Evolutionary conservation across 2,888 invertebrate genomes (phyloP), one percentile per base, ranked within the genome.

Genomic region (Tenthredo notha): DNA sequence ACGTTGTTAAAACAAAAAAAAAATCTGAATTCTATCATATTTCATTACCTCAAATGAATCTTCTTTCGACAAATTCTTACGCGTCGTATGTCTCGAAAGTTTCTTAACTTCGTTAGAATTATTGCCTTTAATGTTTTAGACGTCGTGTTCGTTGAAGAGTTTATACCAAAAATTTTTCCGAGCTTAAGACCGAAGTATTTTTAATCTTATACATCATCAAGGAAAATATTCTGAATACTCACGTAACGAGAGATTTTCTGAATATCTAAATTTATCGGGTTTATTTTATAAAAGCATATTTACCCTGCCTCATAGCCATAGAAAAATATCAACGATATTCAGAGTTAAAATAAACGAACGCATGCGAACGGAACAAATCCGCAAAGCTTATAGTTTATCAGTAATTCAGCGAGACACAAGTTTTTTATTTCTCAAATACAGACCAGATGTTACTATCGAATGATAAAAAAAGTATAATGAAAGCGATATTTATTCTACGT

Each of bases 31-130:
- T 78, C 54, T 40, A 37, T 37, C 37, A 12, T n/a, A 80, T 80
- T 61, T 37, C 54, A 58, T 78, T 33, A 78, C 29, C 54, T n/a
- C 37, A 12, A 33, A 78, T 58, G 37, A 78, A 78, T 80, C 78
- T 78, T 61, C 40, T n/a, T 40, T 40, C 37, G 21, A 9, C 47
- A 40, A 40, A 80, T 61, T 80, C 12, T 80, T 25, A 80, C 40
- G 61, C 58, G 12, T 40, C 15, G 18, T 25, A 37, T 50, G 18
- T n/a, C 15, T 40, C 61, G 18, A 21, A 25, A 61, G 61, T 61
- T 58, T 58, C 7, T 21, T 25, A 61, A 61, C 9, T 61, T 25
- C 21, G 3, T 21, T 2, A 61, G 21, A 61, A 21, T 61, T 61
- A 10, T 61, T 10, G 25, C 6, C 7, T n/a, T n/a, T 6, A 54